Evolutionary conservation across 2,113 vertebrate species (phyloP), one percentile per base, ranked within the genome.

Genomic region (Grantiella picta): DNA sequence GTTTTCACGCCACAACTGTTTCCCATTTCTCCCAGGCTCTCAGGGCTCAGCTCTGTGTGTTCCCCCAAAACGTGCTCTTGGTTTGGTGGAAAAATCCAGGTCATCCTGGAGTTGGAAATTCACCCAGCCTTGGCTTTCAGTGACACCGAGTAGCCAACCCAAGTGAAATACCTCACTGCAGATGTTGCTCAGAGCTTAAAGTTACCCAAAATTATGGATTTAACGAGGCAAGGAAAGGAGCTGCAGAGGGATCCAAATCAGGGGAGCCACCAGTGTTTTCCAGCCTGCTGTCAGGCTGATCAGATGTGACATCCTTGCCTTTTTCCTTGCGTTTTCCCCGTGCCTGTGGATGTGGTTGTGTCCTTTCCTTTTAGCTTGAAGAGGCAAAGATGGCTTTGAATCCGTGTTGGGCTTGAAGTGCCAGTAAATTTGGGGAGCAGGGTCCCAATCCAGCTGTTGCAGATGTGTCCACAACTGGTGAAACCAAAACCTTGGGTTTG

Each of bases 11-110:
- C 93, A 85, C 86, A 75, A 95, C 5, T 91, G 94, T 79, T 95
- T 95, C 44, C 57, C 69, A 54, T 92, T 95, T 94, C 81, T 72
- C 53, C 35, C 1, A 7, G 35, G 77, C 64, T 49, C 31, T 54
- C 36, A 0, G 29, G 70, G 42, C 5, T 61, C 53, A 3, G 59
- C 73, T 64, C 17, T 11, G 5, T 15, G 65, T 14, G 2, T 69
- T 19, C 35, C 73, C 84, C 54, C 54, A 0, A 8, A 94, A 92
- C 7, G 61, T 94, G 95, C 95, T 89, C 27, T 75, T 47, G 72
- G 33, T 15, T 57, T n/a, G 89, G 49, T 95, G 94, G 95, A 96
- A 96, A 96, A 94, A 95, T 79, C 77, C 94, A 91, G 94, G 86
- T 95, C 91, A 86, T 82, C 73, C 80, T 59, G 13, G 54, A 35